phyloP scores from a whole-genome alignment of 1,140 invertebrate species.

The Venustaconcha ellipsiformis region DNA sequence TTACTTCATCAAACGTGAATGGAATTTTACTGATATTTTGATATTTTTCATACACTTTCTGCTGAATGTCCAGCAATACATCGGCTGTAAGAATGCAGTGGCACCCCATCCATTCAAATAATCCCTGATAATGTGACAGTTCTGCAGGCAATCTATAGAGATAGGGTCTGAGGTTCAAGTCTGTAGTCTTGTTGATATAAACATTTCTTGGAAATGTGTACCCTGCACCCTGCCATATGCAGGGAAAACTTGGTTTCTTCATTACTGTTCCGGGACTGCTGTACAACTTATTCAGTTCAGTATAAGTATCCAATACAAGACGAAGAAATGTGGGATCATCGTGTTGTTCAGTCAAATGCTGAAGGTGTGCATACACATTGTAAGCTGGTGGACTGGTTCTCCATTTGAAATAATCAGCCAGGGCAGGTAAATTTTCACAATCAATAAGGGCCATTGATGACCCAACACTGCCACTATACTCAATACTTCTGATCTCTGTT shows the following conservation, averaged over 20 bases:
- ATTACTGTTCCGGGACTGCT: not conserved
- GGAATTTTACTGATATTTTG: not conserved
- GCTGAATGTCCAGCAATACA: not conserved
- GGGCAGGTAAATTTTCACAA: not conserved
- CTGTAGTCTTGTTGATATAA: not conserved
- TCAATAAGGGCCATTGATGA: conserved; percentile 1
- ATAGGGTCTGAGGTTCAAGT: conserved; percentile 9
- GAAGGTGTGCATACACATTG: not conserved
- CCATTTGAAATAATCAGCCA: conserved; percentile 3
- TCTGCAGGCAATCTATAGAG: conserved; percentile 7
- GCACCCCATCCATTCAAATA: conserved; percentile 6
- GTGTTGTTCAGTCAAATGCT: not conserved
- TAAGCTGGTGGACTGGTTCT: not conserved
- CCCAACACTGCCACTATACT: not conserved
- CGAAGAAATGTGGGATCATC: not conserved
- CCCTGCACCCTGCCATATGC: conserved; percentile 4
- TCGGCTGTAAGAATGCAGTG: not conserved
- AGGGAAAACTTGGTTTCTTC: not conserved
- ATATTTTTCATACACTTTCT: not conserved
- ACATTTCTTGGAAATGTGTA: not conserved
- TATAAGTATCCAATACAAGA: not conserved
- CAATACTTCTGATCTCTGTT: not conserved
- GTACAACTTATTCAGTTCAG: not conserved
- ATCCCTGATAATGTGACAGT: not conserved
- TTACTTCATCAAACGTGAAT: not conserved